Base-by-base conservation (phyloP, 2,113 vertebrate genomes). In the Pedetes capensis region DNA sequence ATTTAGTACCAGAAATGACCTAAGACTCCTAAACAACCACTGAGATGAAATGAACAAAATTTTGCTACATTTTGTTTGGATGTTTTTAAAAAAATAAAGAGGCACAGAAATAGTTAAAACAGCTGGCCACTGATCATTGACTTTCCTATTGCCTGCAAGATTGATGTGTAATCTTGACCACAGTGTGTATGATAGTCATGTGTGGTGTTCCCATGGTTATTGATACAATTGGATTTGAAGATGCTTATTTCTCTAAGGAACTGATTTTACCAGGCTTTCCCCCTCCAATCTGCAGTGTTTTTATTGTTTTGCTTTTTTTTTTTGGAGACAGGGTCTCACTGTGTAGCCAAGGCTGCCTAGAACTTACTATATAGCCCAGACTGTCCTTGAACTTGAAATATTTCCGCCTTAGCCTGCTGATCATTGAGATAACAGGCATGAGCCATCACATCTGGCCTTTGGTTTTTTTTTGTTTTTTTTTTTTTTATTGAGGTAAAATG, bases 181-280 rank as follows among this genome's bases (percentile, higher is more conserved):
- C n/a, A n/a, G 17, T 29, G 3, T 17, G 68, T 7, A 6, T 1
- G 27, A 6, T n/a, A 53, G 17, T 10, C 17, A 32, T 11, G 5
- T 4, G 0, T 8, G 25, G 14, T 34, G 61, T 74, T 55, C 29
- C 6, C 25, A 83, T 44, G 20, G 22, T 32, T 57, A 32, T 2
- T 27, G 32, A 76, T 78, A 22, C n/a, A 78, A 6, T 27, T 80
- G n/a, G 22, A 49, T 66, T 71, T 51, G 39, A 81, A 91, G 10
- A 39, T 61, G 66, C 53, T 91, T 44, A 14, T n/a, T 66, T 72
- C 29, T 78, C 80, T 49, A 37, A 83, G n/a, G 39, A 94, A 66
- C 10, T 68, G n/a, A 85, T 27, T 29, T 37, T 25, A 79, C 53
- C 34, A 76, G 3, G 8, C 8, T n/a, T 11, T n/a, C 13, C 32